A percentile compares a stretch with the other conserved stretches of the same genome.
Evolutionary conservation across 2,113 vertebrate species (phyloP).

Genomic region (Leuciscus idus): DNA sequence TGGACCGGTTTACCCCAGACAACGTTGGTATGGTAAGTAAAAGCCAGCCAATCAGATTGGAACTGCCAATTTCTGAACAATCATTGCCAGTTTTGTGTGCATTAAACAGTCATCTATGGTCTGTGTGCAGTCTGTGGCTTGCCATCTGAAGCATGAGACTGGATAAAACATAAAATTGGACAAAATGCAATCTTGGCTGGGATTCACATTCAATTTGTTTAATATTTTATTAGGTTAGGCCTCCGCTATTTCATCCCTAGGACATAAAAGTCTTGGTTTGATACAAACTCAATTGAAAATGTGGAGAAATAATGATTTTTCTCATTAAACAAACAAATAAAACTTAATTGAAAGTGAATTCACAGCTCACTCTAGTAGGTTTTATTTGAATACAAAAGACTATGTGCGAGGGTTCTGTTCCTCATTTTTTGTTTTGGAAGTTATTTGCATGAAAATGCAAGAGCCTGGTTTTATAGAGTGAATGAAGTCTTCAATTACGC

Average conservation of each 20-base stretch:
- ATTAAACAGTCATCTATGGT: not conserved
- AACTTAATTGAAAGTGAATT: not conserved
- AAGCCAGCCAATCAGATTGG: not conserved
- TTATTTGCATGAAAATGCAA: not conserved
- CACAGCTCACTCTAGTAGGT: conserved; percentile 7
- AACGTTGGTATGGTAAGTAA: not conserved
- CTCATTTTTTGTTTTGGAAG: not conserved
- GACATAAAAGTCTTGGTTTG: conserved; percentile 9
- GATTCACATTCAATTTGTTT: conserved; percentile 19
- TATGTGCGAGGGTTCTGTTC: not conserved
- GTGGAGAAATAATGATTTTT: not conserved
- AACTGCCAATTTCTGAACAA: not conserved
- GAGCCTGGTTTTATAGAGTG: not conserved
- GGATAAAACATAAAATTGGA: not conserved
- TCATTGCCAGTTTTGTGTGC: not conserved
- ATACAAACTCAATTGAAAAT: conserved; percentile 5
- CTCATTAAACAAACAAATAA: conserved; percentile 22
- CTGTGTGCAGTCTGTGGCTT: not conserved
- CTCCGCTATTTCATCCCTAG: not conserved
- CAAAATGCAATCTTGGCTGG: not conserved
- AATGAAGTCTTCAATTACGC: not conserved
- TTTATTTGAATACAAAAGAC: not conserved
- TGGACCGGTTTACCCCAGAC: not conserved
- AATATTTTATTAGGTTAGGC: conserved; percentile 13
- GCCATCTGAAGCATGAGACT: not conserved